phyloP scores from a whole-genome alignment of 2,113 vertebrate genomes.

The Halichoeres trimaculatus region DNA sequence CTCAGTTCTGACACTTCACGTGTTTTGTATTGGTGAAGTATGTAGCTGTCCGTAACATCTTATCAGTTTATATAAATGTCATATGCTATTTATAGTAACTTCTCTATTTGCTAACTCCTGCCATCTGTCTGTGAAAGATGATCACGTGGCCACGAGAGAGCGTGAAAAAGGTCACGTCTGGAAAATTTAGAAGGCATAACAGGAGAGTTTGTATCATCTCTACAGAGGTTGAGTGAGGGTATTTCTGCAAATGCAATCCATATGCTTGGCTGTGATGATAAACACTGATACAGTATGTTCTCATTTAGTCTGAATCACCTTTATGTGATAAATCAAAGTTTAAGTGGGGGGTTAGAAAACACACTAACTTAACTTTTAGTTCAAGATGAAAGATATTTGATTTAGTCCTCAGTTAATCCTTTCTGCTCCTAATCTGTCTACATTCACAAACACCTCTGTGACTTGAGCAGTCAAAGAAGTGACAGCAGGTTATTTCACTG shows the following conservation, averaged over 20 bases:
- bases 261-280: constrained; percentile 17
- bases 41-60: too few relatives aligned
- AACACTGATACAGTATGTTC: constrained; percentile 12
- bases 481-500: neutral
- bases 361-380: neutral
- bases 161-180: constrained; percentile 1
- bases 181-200: constrained; percentile 2
- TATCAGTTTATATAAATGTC: too few relatives aligned
- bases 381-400: neutral
- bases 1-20: too few relatives aligned
- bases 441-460: neutral
- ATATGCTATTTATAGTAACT: neutral
- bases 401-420: neutral
- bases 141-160: neutral
- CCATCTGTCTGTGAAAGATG: neutral
- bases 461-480: neutral
- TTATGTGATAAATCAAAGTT: neutral
- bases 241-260: constrained; percentile 42
- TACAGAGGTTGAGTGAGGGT: neutral
- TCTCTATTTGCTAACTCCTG: neutral
- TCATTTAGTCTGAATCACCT: neutral
- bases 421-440: neutral
- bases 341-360: constrained; percentile 8
- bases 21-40: too few relatives aligned
- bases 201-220: constrained; percentile 10